phyloP scores from a whole-genome alignment of 2,113 vertebrate genomes.

The Mastomys natalensis region DNA sequence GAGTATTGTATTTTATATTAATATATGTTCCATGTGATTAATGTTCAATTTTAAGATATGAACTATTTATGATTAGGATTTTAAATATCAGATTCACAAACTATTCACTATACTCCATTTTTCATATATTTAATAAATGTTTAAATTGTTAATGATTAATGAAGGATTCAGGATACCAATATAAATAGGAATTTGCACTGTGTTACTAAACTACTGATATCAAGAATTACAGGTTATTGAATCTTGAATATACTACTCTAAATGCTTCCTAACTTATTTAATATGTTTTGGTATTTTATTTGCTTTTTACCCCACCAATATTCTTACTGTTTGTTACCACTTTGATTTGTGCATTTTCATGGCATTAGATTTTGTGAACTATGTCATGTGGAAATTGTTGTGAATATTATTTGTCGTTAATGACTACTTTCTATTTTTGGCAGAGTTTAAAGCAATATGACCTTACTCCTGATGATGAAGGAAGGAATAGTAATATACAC shows the following conservation, averaged over 20 bases:
- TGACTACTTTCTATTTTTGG: not conserved
- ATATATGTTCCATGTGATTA: not conserved
- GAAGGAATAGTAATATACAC: not conserved
- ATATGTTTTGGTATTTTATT: not conserved
- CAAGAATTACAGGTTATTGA: not conserved
- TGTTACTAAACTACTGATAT: not conserved
- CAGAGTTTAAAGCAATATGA: not conserved
- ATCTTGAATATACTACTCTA: not conserved
- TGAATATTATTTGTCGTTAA: not conserved
- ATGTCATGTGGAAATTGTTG: not conserved
- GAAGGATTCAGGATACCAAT: not conserved
- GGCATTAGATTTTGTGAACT: not conserved
- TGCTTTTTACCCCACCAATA: not conserved
- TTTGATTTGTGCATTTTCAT: not conserved
- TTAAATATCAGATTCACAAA: not conserved
- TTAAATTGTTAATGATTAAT: not conserved
- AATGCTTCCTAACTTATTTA: not conserved
- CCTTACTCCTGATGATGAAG: not conserved
- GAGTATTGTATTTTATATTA: not conserved
- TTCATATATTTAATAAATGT: not conserved
- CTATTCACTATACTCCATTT: not conserved
- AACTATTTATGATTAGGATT: not conserved
- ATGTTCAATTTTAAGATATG: conserved; percentile 11
- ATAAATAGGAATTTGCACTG: not conserved
- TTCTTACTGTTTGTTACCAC: not conserved